phyloP scores from a whole-genome alignment of 2,113 vertebrate genomes.

The Oxyruncus cristatus region DNA sequence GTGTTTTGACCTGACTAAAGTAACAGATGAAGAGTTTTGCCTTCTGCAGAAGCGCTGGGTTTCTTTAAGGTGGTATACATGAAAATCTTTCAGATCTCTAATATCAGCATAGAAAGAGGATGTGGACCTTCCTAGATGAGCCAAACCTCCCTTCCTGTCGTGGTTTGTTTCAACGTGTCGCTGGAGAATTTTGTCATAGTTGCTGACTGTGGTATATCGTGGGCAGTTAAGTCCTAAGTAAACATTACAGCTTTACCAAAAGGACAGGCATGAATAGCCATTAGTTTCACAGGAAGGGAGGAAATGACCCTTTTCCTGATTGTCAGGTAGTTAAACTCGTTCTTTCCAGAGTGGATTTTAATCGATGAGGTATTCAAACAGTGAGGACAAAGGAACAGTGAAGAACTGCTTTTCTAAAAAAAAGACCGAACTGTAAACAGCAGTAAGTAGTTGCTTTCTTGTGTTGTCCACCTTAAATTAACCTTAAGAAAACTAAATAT shows the following conservation, averaged over 20 bases:
- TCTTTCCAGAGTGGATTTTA: conserved; percentile 25
- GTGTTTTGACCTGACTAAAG: not conserved
- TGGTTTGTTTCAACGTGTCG: not conserved
- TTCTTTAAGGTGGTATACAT: not conserved
- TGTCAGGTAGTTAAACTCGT: not conserved
- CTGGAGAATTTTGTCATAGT: conserved; percentile 50
- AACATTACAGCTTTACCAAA: conserved; percentile 44
- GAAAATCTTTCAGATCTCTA: not conserved
- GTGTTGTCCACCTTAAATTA: not conserved
- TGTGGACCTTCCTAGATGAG: not conserved
- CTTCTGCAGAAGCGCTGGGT: not conserved
- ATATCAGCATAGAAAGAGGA: not conserved
- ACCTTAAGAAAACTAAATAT: not conserved
- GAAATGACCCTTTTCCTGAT: conserved; percentile 58
- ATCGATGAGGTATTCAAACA: not conserved
- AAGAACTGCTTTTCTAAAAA: not conserved
- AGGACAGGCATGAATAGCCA: conserved; percentile 19
- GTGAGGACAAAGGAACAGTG: not conserved
- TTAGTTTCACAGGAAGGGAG: conserved; percentile 55
- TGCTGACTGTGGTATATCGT: not conserved
- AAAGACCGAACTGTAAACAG: not conserved
- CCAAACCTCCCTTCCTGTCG: not conserved
- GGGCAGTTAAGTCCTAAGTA: conserved; percentile 30
- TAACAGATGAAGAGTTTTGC: not conserved
- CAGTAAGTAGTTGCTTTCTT: not conserved